phyloP scores from a whole-genome alignment of 2,113 vertebrate genomes.

The Enhydra lutris region DNA sequence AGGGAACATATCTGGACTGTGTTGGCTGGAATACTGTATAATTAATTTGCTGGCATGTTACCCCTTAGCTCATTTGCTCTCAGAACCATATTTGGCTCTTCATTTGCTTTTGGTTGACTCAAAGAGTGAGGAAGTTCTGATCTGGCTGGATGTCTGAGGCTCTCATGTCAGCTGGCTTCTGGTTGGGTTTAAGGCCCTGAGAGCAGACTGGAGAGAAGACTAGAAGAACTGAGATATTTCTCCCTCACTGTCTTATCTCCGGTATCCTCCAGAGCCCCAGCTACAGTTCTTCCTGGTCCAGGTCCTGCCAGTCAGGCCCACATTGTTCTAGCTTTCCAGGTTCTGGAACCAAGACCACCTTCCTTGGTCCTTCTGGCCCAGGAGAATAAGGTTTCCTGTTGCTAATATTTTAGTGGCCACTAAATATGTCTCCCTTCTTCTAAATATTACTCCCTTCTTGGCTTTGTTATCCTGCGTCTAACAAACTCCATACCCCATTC shows the following conservation, averaged over 20 bases:
- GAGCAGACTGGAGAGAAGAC: not conserved
- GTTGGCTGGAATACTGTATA: not conserved
- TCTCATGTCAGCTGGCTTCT: not conserved
- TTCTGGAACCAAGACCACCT: not conserved
- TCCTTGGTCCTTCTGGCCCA: not conserved
- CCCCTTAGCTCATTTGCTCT: not conserved
- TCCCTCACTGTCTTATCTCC: not conserved
- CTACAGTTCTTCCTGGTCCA: not conserved
- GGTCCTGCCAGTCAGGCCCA: not conserved
- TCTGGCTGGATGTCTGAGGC: not conserved
- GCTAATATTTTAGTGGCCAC: not conserved
- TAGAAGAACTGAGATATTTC: not conserved
- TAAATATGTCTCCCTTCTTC: too few species aligned
- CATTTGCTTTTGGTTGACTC: not conserved
- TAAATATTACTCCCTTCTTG: too few species aligned
- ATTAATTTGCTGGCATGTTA: not conserved
- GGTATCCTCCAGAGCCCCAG: fast-evolving
- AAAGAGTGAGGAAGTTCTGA: not conserved
- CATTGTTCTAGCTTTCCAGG: not conserved
- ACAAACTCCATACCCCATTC: not conserved
- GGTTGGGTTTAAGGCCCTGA: not conserved
- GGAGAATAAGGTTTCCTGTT: not conserved
- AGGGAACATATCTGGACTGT: not conserved
- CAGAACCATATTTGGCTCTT: not conserved
- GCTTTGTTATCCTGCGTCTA: not conserved